Evolutionary conservation across 2,888 invertebrate genomes (phyloP).

Genomic region (Philereme transversata): DNA sequence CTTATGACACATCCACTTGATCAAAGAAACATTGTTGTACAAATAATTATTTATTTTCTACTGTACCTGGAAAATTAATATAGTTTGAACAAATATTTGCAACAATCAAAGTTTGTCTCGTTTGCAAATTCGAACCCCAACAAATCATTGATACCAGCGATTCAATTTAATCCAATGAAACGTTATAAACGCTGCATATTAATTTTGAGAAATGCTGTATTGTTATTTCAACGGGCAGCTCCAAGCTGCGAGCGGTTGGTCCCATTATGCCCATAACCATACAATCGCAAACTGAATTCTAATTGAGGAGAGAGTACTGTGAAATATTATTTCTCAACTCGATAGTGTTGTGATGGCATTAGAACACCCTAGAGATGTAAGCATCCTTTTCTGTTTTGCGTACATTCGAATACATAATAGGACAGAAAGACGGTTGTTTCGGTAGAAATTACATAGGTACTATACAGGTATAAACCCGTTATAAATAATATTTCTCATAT

Average conservation of each 20-base stretch:
- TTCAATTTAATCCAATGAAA: slow-evolving; percentile 34
- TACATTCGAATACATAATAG: too few relatives aligned
- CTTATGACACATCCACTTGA: too few relatives aligned
- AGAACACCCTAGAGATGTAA: too few relatives aligned
- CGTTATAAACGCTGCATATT: slow-evolving; percentile 45
- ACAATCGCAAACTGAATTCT: slow-evolving; percentile 53
- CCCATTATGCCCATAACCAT: slow-evolving; percentile 46
- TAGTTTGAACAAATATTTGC: slow-evolving; percentile 15
- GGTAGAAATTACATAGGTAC: too few relatives aligned
- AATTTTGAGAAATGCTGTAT: slow-evolving; percentile 43
- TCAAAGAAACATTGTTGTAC: neutral
- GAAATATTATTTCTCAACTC: slow-evolving; percentile 22
- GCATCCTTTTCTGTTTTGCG: too few relatives aligned
- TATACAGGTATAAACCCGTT: too few relatives aligned
- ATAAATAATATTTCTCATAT: too few relatives aligned
- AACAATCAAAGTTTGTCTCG: slow-evolving; percentile 1
- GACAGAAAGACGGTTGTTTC: too few relatives aligned
- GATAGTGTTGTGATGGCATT: slow-evolving; percentile 1
- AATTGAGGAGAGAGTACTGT: slow-evolving; percentile 45
- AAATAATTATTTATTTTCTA: slow-evolving; percentile 1
- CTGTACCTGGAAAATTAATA: slow-evolving; percentile 12
- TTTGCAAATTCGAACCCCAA: slow-evolving; percentile 12
- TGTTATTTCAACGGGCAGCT: slow-evolving; percentile 42
- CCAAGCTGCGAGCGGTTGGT: slow-evolving; percentile 33
- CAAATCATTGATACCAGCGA: slow-evolving; percentile 20